These are phyloP conservation scores for Theristicus caerulescens DNA, from an alignment of 2,113 vertebrate genomes.

Conservation along the genomic window DNA sequence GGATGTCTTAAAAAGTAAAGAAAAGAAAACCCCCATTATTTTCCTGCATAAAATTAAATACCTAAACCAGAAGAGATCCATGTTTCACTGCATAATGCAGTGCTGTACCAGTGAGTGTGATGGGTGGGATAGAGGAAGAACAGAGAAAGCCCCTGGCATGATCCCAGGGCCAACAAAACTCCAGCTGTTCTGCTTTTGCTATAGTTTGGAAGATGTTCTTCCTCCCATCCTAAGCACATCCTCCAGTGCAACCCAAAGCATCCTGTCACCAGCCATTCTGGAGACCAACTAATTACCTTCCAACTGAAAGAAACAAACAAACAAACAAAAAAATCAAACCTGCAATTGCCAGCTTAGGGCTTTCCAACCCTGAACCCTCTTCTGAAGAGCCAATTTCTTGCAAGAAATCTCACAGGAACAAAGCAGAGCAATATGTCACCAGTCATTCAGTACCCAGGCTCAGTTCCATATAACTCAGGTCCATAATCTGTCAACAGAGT, in stretches of 20 bases:
- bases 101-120: background rate
- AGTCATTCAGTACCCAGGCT: background rate
- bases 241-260: background rate
- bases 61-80: background rate
- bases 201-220: background rate
- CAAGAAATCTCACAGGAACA: background rate
- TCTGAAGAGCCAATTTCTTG: background rate
- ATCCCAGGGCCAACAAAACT: background rate
- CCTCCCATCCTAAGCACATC: background rate
- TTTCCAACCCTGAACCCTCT: background rate
- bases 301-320: background rate
- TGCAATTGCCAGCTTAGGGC: background rate
- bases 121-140: background rate
- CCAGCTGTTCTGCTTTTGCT: background rate
- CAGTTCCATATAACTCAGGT: background rate
- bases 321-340: background rate
- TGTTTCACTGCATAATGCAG: background rate
- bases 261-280: background rate
- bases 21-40: background rate
- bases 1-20: background rate
- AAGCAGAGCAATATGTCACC: accelerated
- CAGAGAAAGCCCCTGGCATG: background rate
- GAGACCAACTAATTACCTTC: background rate
- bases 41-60: background rate
- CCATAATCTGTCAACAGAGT: background rate